Conservation (phyloP, 2,113 vertebrate species). For the Nycticorax nycticorax region DNA sequence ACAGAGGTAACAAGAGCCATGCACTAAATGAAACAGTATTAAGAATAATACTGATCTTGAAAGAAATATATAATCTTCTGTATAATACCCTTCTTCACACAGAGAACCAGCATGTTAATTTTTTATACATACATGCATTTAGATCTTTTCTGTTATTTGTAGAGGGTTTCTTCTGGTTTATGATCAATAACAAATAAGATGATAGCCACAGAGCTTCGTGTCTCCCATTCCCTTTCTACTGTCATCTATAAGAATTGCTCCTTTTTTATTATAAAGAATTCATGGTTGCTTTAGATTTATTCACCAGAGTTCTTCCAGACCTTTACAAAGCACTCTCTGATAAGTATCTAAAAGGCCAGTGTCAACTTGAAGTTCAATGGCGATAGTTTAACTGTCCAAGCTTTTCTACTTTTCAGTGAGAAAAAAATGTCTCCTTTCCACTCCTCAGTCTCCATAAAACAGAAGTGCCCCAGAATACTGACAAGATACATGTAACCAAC, state of each 20-base stretch:
- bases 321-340: background rate
- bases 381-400: background rate
- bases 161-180: background rate
- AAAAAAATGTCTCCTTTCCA: background rate
- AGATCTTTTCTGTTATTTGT: background rate
- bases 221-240: background rate
- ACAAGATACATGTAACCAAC: background rate
- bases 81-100: background rate
- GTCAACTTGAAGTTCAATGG: background rate
- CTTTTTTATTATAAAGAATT: background rate
- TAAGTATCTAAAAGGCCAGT: background rate
- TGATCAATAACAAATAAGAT: background rate
- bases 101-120: background rate
- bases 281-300: background rate
- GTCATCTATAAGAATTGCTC: background rate
- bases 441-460: background rate
- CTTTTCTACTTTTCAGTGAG: background rate
- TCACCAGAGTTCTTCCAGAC: background rate
- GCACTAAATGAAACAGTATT: background rate
- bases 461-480: background rate
- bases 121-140: background rate
- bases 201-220: background rate
- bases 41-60: background rate
- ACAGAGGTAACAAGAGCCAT: background rate
- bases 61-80: background rate